phyloP scores from a whole-genome alignment of 2,888 invertebrate species.

The Hydroisotoma schaefferi region DNA sequence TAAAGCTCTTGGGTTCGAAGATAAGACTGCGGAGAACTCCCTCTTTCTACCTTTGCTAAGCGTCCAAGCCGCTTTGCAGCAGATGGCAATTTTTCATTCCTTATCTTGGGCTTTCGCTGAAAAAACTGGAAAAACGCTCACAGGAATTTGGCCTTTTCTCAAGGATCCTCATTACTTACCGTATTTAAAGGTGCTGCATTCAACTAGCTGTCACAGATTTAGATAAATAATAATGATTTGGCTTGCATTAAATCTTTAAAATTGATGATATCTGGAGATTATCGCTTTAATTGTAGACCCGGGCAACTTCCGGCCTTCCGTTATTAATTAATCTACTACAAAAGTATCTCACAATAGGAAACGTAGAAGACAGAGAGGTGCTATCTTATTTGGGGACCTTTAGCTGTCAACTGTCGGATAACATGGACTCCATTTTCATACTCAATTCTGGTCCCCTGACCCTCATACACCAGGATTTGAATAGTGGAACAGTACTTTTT shows the following conservation, averaged over 20 bases:
- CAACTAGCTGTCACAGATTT: no score
- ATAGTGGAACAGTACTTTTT: neutral
- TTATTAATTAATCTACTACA: no score
- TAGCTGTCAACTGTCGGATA: no score
- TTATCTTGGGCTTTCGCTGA: conserved; percentile 23
- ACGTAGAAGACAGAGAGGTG: no score
- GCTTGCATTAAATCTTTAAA: no score
- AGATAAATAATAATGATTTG: no score
- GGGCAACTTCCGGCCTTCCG: no score
- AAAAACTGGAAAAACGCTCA: conserved; percentile 5
- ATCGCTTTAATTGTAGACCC: no score
- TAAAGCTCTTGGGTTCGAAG: conserved; percentile 11
- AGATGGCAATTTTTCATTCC: conserved; percentile 19
- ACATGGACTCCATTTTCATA: neutral
- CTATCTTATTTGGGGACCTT: no score
- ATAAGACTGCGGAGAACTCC: conserved; percentile 7
- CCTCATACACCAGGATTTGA: neutral
- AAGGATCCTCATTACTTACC: conserved; percentile 16
- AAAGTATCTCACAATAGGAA: no score
- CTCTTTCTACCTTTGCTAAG: conserved; percentile 26
- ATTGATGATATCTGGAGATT: no score
- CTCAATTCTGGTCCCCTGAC: neutral
- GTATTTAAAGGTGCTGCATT: conserved; percentile 17
- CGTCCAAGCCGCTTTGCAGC: conserved; percentile 22
- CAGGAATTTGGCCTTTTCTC: conserved; percentile 22